A percentile compares a stretch with the other conserved stretches of the same genome.
Conservation (phyloP, 2,888 invertebrate genomes). For the Lithophane leautieri region DNA sequence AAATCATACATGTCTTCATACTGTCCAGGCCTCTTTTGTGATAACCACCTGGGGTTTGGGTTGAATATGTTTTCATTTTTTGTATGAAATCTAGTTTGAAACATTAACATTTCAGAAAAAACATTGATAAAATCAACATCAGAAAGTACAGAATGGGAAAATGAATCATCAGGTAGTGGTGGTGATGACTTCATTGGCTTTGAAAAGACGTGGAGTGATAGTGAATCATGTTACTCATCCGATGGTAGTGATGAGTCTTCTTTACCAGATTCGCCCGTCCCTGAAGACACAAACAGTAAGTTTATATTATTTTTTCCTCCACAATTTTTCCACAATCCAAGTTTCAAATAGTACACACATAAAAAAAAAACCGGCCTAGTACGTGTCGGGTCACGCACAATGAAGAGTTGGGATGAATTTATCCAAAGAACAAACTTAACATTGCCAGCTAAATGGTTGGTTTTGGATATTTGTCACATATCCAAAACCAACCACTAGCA, state of each 20-base stretch:
- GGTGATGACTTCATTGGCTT: conserved; percentile 87
- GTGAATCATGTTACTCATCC: conserved; percentile 90
- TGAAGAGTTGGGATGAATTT: too few species aligned
- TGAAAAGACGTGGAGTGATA: conserved; percentile 86
- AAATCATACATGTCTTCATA: too few species aligned
- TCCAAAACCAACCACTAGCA: too few species aligned
- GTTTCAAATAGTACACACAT: neutral
- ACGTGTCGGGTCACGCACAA: too few species aligned
- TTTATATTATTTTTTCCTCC: too few species aligned
- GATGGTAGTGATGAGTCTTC: conserved; percentile 91
- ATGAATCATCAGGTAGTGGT: conserved; percentile 87
- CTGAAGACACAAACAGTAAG: conserved; percentile 95
- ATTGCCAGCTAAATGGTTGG: too few species aligned
- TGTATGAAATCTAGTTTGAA: neutral
- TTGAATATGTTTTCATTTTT: neutral
- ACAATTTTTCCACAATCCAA: neutral
- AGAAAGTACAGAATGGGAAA: conserved; percentile 85
- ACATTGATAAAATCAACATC: conserved; percentile 80
- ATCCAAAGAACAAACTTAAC: too few species aligned
- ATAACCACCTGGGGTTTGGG: neutral
- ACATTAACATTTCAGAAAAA: conserved; percentile 74
- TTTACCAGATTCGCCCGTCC: conserved; percentile 91
- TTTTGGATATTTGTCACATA: too few species aligned
- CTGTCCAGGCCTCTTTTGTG: neutral
- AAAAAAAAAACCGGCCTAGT: neutral